phyloP scores from a whole-genome alignment of 92 coral and sea anemone genomes.

The Zoanthus sansibaricus region DNA sequence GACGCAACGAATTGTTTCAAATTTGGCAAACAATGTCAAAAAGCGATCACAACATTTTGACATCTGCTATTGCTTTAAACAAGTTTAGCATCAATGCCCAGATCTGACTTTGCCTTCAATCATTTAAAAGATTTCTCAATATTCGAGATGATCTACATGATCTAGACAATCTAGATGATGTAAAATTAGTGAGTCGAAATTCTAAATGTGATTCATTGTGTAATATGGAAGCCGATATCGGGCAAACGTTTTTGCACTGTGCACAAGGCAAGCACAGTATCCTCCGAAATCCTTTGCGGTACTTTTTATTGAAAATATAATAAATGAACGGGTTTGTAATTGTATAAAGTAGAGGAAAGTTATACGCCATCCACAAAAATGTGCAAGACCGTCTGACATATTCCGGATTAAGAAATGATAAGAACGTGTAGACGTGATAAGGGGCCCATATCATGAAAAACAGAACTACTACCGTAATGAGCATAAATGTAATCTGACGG shows the following conservation, averaged over 20 bases:
- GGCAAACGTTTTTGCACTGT: background rate
- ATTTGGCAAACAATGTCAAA: no score
- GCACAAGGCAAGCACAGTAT: constrained; percentile 7
- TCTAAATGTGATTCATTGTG: background rate
- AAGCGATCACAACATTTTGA: no score
- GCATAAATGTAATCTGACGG: constrained; percentile 28
- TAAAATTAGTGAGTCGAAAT: background rate
- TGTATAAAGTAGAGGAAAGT: constrained; percentile 25
- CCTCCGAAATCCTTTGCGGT: constrained; percentile 26
- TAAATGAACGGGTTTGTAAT: constrained; percentile 31
- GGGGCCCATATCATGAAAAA: constrained; percentile 36
- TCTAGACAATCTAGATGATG: background rate
- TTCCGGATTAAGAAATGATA: constrained; percentile 15
- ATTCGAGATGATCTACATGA: no score
- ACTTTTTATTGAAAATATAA: constrained; percentile 29
- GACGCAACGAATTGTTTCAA: no score
- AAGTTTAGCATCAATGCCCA: no score
- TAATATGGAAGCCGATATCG: background rate
- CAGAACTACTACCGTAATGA: constrained; percentile 19
- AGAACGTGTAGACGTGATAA: constrained; percentile 33
- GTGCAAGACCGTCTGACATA: constrained; percentile 16
- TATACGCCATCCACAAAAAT: constrained; percentile 31
- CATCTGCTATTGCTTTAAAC: no score
- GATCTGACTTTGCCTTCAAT: no score
- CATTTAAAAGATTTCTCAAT: no score